These are phyloP conservation scores for Telmatochromis sp. DNA, from an alignment of 2,113 vertebrate species.

Conservation along the genomic window DNA sequence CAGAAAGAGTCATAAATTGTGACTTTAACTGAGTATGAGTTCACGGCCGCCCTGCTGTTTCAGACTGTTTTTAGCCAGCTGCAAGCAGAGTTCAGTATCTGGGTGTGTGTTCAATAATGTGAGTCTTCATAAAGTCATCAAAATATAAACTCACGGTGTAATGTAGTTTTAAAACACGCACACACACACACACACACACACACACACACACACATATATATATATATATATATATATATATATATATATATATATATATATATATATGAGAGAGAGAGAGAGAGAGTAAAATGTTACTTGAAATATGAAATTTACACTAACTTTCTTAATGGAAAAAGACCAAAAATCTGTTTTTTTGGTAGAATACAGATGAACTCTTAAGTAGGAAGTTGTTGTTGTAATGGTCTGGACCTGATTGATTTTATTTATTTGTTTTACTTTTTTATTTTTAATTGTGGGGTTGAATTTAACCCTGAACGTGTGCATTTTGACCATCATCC, in stretches of 20 bases:
- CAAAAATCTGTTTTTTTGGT: not conserved
- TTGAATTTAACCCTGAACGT: not conserved
- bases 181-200: accelerated
- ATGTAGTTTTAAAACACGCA: accelerated
- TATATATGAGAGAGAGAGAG: too few relatives aligned
- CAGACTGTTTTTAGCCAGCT: not conserved
- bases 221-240: too few relatives aligned
- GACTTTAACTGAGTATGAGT: conserved; percentile 15
- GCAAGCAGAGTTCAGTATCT: not conserved
- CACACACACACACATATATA: accelerated
- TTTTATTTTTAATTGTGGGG: not conserved
- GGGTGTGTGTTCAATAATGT: not conserved
- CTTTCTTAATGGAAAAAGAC: too few relatives aligned
- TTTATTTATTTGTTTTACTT: not conserved
- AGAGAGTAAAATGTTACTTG: too few relatives aligned
- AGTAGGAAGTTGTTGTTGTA: not conserved
- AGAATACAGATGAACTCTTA: not conserved
- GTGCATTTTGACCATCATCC: not conserved
- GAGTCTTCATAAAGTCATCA: conserved; percentile 6
- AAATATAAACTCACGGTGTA: not conserved
- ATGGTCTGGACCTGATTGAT: not conserved
- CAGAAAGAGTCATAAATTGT: conserved; percentile 14
- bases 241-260: accelerated
- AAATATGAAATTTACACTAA: too few relatives aligned
- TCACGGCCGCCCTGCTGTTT: conserved; percentile 14